Percentiles rank a stretch among this genome's conserved stretches.
Evolutionary conservation across 2,113 vertebrate species (phyloP).

Genomic region (Istiophorus platypterus): DNA sequence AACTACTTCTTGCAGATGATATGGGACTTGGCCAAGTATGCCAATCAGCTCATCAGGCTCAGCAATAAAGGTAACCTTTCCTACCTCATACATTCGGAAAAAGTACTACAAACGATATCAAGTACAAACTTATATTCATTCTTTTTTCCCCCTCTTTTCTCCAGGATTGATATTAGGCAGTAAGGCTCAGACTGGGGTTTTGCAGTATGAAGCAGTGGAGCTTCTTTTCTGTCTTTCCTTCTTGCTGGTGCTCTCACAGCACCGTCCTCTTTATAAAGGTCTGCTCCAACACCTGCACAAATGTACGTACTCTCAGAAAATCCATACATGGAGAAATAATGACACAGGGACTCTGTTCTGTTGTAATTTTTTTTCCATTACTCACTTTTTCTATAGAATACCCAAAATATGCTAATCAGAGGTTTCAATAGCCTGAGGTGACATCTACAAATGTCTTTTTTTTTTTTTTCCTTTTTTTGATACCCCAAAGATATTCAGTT

Average conservation of each 20-base stretch:
- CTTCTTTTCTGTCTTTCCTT: constrained; percentile 84
- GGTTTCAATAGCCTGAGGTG: too few species aligned
- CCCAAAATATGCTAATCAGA: too few species aligned
- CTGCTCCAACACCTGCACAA: constrained; percentile 74
- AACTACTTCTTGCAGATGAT: constrained; percentile 88
- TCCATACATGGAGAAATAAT: background rate
- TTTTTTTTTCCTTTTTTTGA: too few species aligned
- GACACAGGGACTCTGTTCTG: too few species aligned
- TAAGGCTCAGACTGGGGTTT: constrained; percentile 46
- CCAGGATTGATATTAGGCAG: constrained; percentile 66
- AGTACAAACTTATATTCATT: background rate
- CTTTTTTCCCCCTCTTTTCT: background rate
- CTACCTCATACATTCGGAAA: background rate
- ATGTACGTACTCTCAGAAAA: constrained; percentile 66
- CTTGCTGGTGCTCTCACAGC: constrained; percentile 64
- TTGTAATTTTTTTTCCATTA: too few species aligned
- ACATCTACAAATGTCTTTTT: too few species aligned
- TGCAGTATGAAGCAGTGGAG: constrained; percentile 82
- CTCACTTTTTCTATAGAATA: too few species aligned
- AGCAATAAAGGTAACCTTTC: constrained; percentile 86
- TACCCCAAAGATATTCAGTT: too few species aligned
- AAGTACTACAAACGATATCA: background rate
- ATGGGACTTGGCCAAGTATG: constrained; percentile 79
- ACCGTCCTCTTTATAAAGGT: constrained; percentile 68
- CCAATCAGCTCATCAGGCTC: constrained; percentile 79